phyloP scores from a whole-genome alignment of 2,113 vertebrate genomes.

The Megaceryle maxima region DNA sequence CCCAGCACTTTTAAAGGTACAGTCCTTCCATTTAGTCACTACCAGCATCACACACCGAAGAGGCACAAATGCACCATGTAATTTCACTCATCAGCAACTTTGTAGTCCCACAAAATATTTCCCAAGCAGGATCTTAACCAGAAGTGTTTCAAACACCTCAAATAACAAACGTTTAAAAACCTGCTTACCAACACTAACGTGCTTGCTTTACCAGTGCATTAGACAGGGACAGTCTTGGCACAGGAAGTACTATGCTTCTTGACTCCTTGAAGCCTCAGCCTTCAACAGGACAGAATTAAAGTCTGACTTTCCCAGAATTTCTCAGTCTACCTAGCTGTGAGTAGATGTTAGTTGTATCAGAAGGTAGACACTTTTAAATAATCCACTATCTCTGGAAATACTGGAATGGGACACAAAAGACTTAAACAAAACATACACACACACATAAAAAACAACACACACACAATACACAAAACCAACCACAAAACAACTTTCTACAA shows the following conservation, averaged over 20 bases:
- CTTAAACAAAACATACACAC: not conserved
- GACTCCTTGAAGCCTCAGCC: conserved; percentile 8
- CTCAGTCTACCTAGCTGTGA: not conserved
- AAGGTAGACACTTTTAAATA: not conserved
- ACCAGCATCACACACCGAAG: not conserved
- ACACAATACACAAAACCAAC: too few relatives aligned
- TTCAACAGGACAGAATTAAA: not conserved
- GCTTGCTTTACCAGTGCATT: not conserved
- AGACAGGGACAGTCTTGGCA: not conserved
- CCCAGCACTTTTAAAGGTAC: not conserved
- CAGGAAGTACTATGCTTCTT: not conserved
- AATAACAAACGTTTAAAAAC: not conserved
- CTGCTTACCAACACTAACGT: not conserved
- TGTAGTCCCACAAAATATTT: not conserved
- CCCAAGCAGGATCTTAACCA: conserved; percentile 7
- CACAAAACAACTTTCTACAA: not conserved
- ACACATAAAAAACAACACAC: not conserved
- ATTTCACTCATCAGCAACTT: conserved; percentile 11
- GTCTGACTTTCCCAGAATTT: not conserved
- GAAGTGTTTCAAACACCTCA: conserved; percentile 15
- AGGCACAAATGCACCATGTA: not conserved
- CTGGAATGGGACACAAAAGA: not conserved
- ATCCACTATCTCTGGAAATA: not conserved
- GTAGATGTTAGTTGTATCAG: not conserved
- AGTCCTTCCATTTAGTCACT: not conserved